Base-by-base conservation (phyloP, 2,888 invertebrate species). In the Cantharis lateralis region DNA sequence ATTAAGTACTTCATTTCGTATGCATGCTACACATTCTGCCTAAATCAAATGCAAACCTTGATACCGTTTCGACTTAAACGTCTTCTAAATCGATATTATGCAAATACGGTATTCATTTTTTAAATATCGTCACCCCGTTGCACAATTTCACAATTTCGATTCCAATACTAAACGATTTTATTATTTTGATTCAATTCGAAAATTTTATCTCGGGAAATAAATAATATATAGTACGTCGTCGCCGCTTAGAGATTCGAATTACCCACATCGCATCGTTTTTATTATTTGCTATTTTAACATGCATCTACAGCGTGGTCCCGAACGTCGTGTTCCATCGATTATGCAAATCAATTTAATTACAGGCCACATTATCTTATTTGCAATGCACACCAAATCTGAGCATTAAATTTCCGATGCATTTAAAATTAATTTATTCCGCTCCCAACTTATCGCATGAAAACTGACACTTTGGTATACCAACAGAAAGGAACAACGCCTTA, bases 21-120 rank as follows among this genome's bases (percentile, higher is more conserved):
- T 66, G 64, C 64, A 66, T n/a, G 64, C 24, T 66, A 16, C 64
- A 66, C 64, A 20, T 66, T 66, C 20, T 24, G 24, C 24, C 24
- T 66, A 66, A 66, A 66, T 66, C 64, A 66, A 66, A 66, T 66
- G 24, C 64, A 66, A 66, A 66, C 64, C 20, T 66, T 66, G 64
- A 66, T 66, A 66, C 24, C 64, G 16, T 66, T 66, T 66, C 64
- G 24, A 20, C 64, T 66, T 66, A 24, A n/a, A 20, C 16, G 64
- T 66, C 24, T 66, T 66, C n/a, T 48, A 48, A 48, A 48, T 48
- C 48, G 48, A 48, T 48, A 48, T 48, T 48, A 48, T 48, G 48
- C n/a, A 48, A 48, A 48, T 48, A 48, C 5, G 7, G 1, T 48
- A 48, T 48, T 48, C n/a, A 48, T 48, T 48, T 48, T 48, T 48